A percentile compares a stretch with the other conserved stretches of the same genome.
Conservation (phyloP, 1,140 invertebrate genomes). For the Caenorhabditis latens region DNA sequence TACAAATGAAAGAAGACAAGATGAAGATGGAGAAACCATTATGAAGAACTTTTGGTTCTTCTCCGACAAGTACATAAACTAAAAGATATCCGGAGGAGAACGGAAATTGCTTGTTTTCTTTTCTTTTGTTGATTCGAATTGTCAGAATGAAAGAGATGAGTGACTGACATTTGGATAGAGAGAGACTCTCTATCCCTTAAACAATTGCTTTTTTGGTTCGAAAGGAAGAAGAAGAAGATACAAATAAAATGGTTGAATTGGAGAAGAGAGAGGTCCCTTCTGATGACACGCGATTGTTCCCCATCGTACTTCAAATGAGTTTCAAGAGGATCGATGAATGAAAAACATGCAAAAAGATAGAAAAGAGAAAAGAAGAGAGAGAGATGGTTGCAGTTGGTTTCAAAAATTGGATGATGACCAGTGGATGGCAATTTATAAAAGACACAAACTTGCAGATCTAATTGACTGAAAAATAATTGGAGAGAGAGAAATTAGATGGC, state of each 20-base stretch:
- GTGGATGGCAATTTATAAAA: neutral
- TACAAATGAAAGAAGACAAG: neutral
- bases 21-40: neutral
- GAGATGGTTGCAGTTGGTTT: constrained; percentile 8
- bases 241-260: neutral
- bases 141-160: constrained; percentile 24
- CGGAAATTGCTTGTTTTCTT: constrained; percentile 23
- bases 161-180: constrained; percentile 13
- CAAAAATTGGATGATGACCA: constrained; percentile 13
- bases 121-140: constrained; percentile 31
- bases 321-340: constrained; percentile 51
- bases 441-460: too few species aligned
- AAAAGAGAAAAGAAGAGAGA: neutral
- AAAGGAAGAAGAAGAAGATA: neutral
- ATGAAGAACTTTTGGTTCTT: neutral
- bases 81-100: constrained; percentile 17
- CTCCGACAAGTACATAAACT: neutral
- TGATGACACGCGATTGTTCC: constrained; percentile 52
- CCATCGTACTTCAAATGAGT: constrained; percentile 32
- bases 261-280: constrained; percentile 35
- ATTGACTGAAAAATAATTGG: too few species aligned
- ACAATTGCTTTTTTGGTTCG: neutral
- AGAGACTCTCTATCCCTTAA: neutral
- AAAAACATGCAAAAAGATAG: constrained; percentile 24
- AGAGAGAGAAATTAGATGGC: too few species aligned